A percentile compares a stretch with the other conserved stretches of the same genome.
These are phyloP conservation scores for Psilopogon haemacephalus DNA, from an alignment of 2,113 vertebrate genomes.

Conservation along the genomic window DNA sequence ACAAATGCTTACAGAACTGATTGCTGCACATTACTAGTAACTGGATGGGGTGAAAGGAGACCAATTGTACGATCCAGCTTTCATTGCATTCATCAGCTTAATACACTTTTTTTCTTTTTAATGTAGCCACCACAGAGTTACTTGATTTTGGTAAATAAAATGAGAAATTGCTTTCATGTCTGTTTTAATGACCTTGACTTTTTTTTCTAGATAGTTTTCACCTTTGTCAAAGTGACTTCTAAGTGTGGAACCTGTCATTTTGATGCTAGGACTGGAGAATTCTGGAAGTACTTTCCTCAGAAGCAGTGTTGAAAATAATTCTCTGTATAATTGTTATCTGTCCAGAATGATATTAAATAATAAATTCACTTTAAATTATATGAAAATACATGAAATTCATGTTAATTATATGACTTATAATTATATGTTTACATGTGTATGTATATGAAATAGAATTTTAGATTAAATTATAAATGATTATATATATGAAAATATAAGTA, in stretches of 20 bases:
- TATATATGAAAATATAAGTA: too few species aligned
- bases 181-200: background rate
- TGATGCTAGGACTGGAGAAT: background rate
- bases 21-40: background rate
- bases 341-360: background rate
- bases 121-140: background rate
- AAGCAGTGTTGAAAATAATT: background rate
- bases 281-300: background rate
- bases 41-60: background rate
- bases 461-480: too few species aligned
- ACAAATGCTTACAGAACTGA: background rate
- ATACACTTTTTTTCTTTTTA: background rate
- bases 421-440: too few species aligned
- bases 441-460: too few species aligned
- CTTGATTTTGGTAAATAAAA: background rate
- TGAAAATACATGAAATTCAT: background rate
- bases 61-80: background rate
- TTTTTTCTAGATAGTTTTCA: background rate
- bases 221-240: background rate
- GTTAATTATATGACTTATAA: too few species aligned
- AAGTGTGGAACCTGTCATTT: background rate
- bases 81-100: background rate
- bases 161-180: background rate
- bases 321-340: background rate
- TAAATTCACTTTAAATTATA: background rate